phyloP scores from a whole-genome alignment of 2,888 invertebrate species.

The Margaritifera margaritifera region DNA sequence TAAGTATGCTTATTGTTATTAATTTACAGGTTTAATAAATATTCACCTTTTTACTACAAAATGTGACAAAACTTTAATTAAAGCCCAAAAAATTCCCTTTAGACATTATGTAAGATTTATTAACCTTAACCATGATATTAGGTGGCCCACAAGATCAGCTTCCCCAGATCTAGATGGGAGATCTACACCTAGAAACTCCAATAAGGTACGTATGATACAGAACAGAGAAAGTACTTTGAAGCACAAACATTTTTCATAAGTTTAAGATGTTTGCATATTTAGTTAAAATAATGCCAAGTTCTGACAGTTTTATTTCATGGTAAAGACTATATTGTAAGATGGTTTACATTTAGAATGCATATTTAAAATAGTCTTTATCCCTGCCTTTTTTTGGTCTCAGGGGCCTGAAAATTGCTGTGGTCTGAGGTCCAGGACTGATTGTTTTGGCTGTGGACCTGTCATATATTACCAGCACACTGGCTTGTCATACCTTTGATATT shows the following conservation, averaged over 20 bases:
- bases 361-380: too few relatives aligned
- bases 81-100: background rate
- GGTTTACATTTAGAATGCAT: too few relatives aligned
- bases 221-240: background rate
- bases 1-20: too few relatives aligned
- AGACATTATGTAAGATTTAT: background rate
- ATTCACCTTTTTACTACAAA: too few relatives aligned
- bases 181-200: conserved; percentile 59
- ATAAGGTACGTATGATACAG: conserved; percentile 33
- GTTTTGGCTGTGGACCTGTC: too few relatives aligned
- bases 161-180: conserved; percentile 68
- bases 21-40: too few relatives aligned
- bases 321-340: too few relatives aligned
- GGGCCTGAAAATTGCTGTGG: too few relatives aligned
- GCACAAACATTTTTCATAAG: background rate
- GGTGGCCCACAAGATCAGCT: conserved; percentile 67
- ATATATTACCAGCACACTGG: too few relatives aligned
- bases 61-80: background rate
- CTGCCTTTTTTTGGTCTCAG: too few relatives aligned
- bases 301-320: background rate
- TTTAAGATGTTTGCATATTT: background rate
- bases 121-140: conserved; percentile 29
- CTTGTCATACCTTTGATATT: too few relatives aligned
- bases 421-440: too few relatives aligned
- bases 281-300: background rate